These are phyloP conservation scores for Drosophila nigrodunni DNA, from an alignment of 1,140 invertebrate species.

Conservation along the genomic window DNA sequence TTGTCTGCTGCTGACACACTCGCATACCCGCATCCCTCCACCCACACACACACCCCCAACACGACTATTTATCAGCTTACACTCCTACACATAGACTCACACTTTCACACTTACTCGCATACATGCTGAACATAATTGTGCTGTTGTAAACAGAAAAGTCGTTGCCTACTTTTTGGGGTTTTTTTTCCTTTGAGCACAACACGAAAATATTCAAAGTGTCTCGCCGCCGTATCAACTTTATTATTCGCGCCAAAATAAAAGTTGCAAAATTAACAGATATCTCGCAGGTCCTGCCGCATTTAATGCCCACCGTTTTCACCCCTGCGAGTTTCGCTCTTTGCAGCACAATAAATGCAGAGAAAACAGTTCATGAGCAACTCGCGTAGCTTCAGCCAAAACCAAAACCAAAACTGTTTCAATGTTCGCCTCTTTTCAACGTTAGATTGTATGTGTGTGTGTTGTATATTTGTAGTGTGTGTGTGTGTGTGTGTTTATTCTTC, in stretches of 20 bases:
- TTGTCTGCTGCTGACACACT: slow-evolving; percentile 42
- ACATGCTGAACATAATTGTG: slow-evolving; percentile 10
- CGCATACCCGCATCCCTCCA: background rate
- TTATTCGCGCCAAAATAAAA: slow-evolving; percentile 72
- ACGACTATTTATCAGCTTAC: slow-evolving; percentile 31
- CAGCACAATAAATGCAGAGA: slow-evolving; percentile 27
- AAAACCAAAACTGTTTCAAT: slow-evolving; percentile 69
- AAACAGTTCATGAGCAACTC: slow-evolving; percentile 44
- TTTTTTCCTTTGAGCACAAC: slow-evolving; percentile 15
- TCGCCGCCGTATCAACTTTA: slow-evolving; percentile 70
- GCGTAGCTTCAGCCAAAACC: slow-evolving; percentile 10
- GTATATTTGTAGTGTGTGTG: slow-evolving; percentile 20
- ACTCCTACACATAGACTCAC: slow-evolving; percentile 2
- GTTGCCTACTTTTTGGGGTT: slow-evolving; percentile 62
- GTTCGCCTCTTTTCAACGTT: slow-evolving; percentile 33
- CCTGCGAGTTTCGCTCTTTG: background rate
- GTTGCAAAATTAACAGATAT: slow-evolving; percentile 71
- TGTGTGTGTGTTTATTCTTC: slow-evolving; percentile 29
- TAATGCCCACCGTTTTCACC: background rate
- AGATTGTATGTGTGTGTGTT: slow-evolving; percentile 1
- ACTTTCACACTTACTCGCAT: slow-evolving; percentile 8
- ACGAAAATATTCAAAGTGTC: slow-evolving; percentile 62
- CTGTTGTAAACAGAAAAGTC: slow-evolving; percentile 44
- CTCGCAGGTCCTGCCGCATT: slow-evolving; percentile 4
- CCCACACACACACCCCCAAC: background rate